A percentile compares a stretch with the other conserved stretches of the same genome.
phyloP scores from a whole-genome alignment of 2,888 invertebrate genomes.

The Pasiphila rectangulata region DNA sequence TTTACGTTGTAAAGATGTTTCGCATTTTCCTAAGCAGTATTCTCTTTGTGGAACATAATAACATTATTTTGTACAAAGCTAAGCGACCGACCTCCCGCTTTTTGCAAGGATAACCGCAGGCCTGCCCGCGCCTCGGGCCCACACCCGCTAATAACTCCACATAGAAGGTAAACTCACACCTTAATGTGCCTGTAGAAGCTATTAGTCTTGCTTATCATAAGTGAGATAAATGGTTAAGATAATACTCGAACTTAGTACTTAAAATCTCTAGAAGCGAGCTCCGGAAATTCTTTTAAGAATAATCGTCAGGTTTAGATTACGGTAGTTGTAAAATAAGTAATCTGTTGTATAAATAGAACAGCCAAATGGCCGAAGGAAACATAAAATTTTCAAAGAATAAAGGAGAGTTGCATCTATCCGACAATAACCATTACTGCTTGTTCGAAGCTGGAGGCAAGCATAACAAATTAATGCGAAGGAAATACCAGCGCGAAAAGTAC shows the following conservation, averaged over 20 bases:
- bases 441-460: constrained; percentile 18
- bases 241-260: too few relatives aligned
- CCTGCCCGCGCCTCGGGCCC: constrained; percentile 7
- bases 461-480: constrained; percentile 33
- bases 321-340: background rate
- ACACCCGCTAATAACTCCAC: background rate
- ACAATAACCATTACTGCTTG: constrained; percentile 8
- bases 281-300: too few relatives aligned
- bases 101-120: constrained; percentile 22
- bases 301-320: too few relatives aligned
- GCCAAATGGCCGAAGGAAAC: background rate
- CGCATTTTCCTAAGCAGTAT: constrained; percentile 10
- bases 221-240: background rate
- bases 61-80: constrained; percentile 19
- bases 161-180: constrained; percentile 9
- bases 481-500: constrained; percentile 33
- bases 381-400: background rate
- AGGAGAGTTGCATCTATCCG: constrained; percentile 6
- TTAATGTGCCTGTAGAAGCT: constrained; percentile 2
- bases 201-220: constrained; percentile 7
- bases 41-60: constrained; percentile 18
- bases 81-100: constrained; percentile 15
- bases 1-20: constrained; percentile 8
- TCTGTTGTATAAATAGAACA: background rate
- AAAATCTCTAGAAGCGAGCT: too few relatives aligned